Evolutionary conservation across 2,113 vertebrate genomes (phyloP), one percentile per base, ranked within the genome.

Genomic region (Greenwoodochromis staneri): DNA sequence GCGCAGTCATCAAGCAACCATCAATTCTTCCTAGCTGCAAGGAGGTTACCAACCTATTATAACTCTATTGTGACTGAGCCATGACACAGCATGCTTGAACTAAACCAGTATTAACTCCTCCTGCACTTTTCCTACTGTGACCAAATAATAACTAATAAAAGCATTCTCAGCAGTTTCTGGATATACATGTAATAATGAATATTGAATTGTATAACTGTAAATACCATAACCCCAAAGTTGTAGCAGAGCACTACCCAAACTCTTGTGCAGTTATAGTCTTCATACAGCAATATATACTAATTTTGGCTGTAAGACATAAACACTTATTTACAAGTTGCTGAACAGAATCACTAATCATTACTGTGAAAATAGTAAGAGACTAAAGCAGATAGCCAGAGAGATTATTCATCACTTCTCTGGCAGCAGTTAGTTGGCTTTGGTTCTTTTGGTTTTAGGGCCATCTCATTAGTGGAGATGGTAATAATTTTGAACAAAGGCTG

Each of bases 401-500:
- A 63, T 71, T 59, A 49, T 83, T 85, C 85, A 81, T 83, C 49
- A 53, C 13, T 73, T 76, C 51, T 85, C 73, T 92, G 82, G 82
- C 88, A 85, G 83, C 80, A 29, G 51, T 80, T 63, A 42, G 49
- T 73, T 83, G 85, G 49, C 71, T 88, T 63, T 13, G 83, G 42
- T 81, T 90, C 12, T 78, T 84, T 61, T 88, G 31, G 10, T 84
- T 88, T 84, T 34, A 86, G 83, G 71, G 59, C 29, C 71, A 81
- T 84, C 88, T 89, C 88, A 88, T 90, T 88, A 86, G 86, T 69
- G 73, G 73, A 82, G 63, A 78, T 81, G 17, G 29, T 76, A 76
- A 76, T 12, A 45, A 45, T 38, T 82, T 21, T 57, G 66, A 69
- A 84, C 86, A 80, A 88, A 80, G 81, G 86, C 84, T 82, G 86